Percentiles rank a stretch among this genome's conserved stretches.
Conservation (phyloP, 2,797 vertebrate genomes). For the Leptodactylus fallax region DNA sequence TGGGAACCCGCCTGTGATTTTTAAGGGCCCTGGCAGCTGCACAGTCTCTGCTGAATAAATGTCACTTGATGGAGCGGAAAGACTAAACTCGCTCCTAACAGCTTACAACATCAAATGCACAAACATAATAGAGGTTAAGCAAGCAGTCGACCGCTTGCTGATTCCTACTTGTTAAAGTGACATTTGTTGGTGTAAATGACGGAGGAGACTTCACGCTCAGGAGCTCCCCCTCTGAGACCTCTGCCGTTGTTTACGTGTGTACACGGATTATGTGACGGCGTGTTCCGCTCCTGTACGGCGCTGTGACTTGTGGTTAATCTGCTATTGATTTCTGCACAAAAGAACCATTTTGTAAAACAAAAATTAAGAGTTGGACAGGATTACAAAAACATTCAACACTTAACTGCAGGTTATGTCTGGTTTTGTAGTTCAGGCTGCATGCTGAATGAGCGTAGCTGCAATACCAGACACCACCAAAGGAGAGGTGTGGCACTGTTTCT, state of each 20-base stretch:
- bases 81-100: conserved; percentile 37
- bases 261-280: neutral
- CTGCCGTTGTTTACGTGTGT: neutral
- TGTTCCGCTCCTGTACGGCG: neutral
- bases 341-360: neutral
- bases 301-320: neutral
- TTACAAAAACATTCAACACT: neutral
- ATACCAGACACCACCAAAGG: neutral
- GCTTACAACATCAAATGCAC: conserved; percentile 39
- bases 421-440: too few species aligned
- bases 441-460: too few species aligned
- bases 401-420: too few species aligned
- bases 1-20: conserved; percentile 55
- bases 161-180: conserved; percentile 31
- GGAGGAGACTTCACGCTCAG: neutral
- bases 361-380: neutral
- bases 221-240: neutral
- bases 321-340: neutral
- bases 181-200: conserved; percentile 39
- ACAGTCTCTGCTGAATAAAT: conserved; percentile 36
- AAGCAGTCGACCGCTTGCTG: conserved; percentile 35
- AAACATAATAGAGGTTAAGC: conserved; percentile 54
- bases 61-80: conserved; percentile 54
- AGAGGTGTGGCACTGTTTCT: neutral
- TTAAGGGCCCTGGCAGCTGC: neutral